Evolutionary conservation across 2,888 invertebrate genomes (phyloP).

Genomic region (Tetragonisca angustula): DNA sequence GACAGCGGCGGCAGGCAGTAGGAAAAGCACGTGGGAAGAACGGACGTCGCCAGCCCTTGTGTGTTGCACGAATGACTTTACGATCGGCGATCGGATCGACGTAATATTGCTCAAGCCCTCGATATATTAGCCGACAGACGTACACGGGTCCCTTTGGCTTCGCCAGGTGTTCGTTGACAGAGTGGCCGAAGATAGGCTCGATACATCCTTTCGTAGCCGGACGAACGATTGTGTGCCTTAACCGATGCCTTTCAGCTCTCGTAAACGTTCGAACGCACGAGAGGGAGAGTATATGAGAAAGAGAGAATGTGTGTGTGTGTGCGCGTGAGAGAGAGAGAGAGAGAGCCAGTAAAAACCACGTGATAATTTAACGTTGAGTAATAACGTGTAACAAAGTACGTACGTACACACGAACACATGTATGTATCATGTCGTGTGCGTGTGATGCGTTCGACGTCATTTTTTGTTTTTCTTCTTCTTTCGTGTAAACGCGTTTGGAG

Average conservation of each 20-base stretch:
- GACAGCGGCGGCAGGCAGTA: background rate
- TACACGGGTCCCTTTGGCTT: conserved; percentile 44
- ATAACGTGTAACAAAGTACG: conserved; percentile 42
- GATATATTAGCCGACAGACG: conserved; percentile 54
- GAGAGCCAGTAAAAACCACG: conserved; percentile 65
- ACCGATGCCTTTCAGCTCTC: conserved; percentile 60
- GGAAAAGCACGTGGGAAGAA: conserved; percentile 19
- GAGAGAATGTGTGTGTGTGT: too few relatives aligned
- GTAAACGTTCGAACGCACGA: conserved; percentile 6
- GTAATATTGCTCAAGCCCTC: conserved; percentile 74
- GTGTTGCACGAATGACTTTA: conserved; percentile 65
- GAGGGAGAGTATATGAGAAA: background rate
- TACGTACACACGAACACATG: conserved; percentile 14
- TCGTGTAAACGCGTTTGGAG: conserved; percentile 5
- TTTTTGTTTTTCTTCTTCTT: background rate
- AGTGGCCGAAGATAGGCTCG: conserved; percentile 57
- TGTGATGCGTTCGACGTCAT: conserved; percentile 2
- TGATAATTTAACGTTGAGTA: conserved; percentile 70
- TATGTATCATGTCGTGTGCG: background rate
- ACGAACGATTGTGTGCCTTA: conserved; percentile 68
- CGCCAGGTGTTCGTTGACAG: conserved; percentile 61
- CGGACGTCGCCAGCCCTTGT: conserved; percentile 13
- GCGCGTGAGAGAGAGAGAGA: conserved; percentile 17
- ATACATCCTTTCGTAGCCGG: conserved; percentile 47
- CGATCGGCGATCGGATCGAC: conserved; percentile 71